phyloP scores from a whole-genome alignment of 2,113 vertebrate species.

The Gulo gulo region DNA sequence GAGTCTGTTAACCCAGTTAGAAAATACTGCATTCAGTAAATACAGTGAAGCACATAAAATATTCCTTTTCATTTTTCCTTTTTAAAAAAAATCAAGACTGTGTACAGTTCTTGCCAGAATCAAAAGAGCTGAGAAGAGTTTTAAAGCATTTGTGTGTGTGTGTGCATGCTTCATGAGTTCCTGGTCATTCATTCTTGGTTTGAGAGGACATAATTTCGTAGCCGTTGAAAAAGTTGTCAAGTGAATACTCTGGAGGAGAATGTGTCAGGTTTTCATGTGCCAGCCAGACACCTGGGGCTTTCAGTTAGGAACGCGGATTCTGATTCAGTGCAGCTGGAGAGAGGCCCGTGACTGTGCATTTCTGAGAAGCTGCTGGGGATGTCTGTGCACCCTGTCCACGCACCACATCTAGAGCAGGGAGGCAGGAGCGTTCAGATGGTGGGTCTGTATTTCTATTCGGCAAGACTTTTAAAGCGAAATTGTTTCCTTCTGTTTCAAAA shows the following conservation, averaged over 20 bases:
- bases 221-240: background rate
- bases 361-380: background rate
- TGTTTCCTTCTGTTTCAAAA: conserved; percentile 14
- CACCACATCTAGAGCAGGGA: background rate
- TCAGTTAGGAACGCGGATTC: background rate
- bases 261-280: background rate
- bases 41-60: background rate
- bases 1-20: background rate
- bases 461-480: conserved; percentile 14
- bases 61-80: background rate
- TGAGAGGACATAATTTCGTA: background rate
- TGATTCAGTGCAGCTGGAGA: background rate
- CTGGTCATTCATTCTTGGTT: background rate
- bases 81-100: background rate
- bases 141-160: background rate
- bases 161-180: background rate
- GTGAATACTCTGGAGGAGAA: background rate
- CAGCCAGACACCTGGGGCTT: background rate
- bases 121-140: background rate
- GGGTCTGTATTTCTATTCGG: background rate
- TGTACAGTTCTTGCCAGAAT: background rate
- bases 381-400: accelerated
- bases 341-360: background rate
- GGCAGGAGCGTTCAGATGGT: background rate
- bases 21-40: background rate